Evolutionary conservation across 2,113 vertebrate species (phyloP), one percentile per base, ranked within the genome.

Genomic region (crab-eating macaque (Macaca fascicularis)): DNA sequence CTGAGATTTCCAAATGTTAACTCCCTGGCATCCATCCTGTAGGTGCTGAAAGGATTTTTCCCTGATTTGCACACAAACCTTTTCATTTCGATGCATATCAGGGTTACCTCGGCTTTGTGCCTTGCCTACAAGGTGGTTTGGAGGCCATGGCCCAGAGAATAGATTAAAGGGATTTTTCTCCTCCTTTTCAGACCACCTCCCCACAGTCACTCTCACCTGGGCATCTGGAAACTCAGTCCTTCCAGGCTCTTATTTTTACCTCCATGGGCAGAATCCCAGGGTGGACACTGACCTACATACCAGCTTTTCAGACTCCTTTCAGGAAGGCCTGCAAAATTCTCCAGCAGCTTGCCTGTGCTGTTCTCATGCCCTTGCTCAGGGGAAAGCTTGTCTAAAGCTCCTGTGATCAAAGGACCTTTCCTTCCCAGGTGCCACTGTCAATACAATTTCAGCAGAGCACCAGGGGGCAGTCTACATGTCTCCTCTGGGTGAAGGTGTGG

Each of bases 1-100:
- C 83, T 90, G 86, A 96, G 84, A 81, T 96, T 98, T 98, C 93
- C 95, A 98, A 98, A 97, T 97, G 97, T 96, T 96, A 97, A 93
- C 88, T 97, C 92, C 52, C 52, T 97, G 97, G 97, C 97, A 97
- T n/a, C 0, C 5, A 27, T 92, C 95, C 97, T 96, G 48, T 38
- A 82, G 94, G 90, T 95, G 88, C 93, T 95, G 87, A 96, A 92
- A 96, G 93, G 81, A 96, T 81, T 88, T 84, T 79, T 84, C 81
- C 86, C 78, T 95, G 79, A 80, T 94, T 95, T 97, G 94, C 96
- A 96, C 87, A 97, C 55, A 74, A 97, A 81, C 76, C 7, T 75
- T 97, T 93, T 96, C 97, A 90, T 96, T 97, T 81, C 2, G 16
- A 82, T 88, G 92, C 76, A 45, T 95, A 94, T 93, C 92, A 59